Evolutionary conservation across 35 echinoderm and acorn worm genomes (phyloP), one percentile per base, ranked within the genome.

Genomic region (Hemicentrotus pulcherrimus): DNA sequence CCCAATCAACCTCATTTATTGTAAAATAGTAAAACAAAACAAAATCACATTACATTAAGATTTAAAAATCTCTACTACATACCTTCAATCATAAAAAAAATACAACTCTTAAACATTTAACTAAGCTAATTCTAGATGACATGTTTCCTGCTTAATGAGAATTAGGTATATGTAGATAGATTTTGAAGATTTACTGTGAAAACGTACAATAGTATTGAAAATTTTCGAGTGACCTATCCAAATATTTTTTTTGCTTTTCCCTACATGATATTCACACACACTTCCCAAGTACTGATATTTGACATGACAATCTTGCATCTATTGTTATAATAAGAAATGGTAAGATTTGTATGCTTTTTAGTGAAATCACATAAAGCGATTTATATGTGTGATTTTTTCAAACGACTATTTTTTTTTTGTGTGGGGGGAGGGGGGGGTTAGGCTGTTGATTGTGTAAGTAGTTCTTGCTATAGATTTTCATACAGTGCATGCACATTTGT

Each of bases 1-100:
- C 22, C 65, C 65, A n/a, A 78, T 78, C 65, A 78, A 28, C 65
- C 65, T 78, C 65, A 78, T 78, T 78, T 78, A 78, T 78, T 78
- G 24, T 78, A n/a, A 28, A 28, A 78, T 78, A 28, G 65, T 78
- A 78, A 78, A 78, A 55, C 1, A 1, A 13, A 50, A 8, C 0
- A 50, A 70, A 28, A 30, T 78, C 24, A 28, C 65, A 78, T 78
- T 70, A 24, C 18, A 70, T 70, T 70, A 70, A 70, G 24, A 70
- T 70, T 70, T 59, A 28, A 78, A 78, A 78, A 28, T 78, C 65
- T 30, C 65, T 78, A n/a, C 65, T 78, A 78, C 65, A 22, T 10
- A 15, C 65, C 5, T 28, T n/a, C 28, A 8, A 28, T 78, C 65
- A 4, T 78, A 78, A 78, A n/a, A 70, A 28, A 52, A 55, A 78